Base-by-base conservation (phyloP, 2,888 invertebrate species). In the Allolobophora icterica region DNA sequence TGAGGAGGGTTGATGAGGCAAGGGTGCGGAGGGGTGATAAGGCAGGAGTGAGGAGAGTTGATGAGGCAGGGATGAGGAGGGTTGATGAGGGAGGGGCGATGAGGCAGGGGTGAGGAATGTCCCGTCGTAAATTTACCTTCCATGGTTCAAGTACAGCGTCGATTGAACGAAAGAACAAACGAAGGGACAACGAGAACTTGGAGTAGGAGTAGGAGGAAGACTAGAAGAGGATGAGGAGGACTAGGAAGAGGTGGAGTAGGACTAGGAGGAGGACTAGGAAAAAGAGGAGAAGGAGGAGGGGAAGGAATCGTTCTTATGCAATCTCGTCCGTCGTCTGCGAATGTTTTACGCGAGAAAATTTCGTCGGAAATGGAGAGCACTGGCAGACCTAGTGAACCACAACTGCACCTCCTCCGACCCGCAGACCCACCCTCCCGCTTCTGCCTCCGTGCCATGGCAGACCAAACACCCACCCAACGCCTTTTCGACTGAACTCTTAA, bases 331-430 rank as follows among this genome's bases (percentile, higher is more conserved):
- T 71, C 71, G 71, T 71, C 71, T 71, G 71, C 71, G n/a, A 71
- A 71, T 71, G 71, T 71, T 71, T 71, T 71, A 71, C 30, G 71
- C 71, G 71, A 71, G 71, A 71, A n/a, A 71, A 71, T 11, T 71
- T 71, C 71, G 71, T 71, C 71, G 30, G 71, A 71, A 71, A 71
- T 71, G 71, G 71, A 71, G 71, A 71, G 71, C 71, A 71, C 71
- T 71, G n/a, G 71, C n/a, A 71, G 71, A 71, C 71, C 71, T n/a
- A 71, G 71, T 71, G 71, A 71, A 71, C 87, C 87, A 13, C 34
- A 17, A 35, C 87, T 34, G 35, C 87, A 87, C 87, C 87, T 87
- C 87, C 87, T 38, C 38, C 6, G 34, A 84, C 33, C 84, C 84
- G 34, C n/a, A 34, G 34, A 35, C 35, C 87, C 87, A 35, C 87